Evolutionary conservation across 2,888 invertebrate genomes (phyloP), one percentile per base, ranked within the genome.

Genomic region (Embidobia sp.): DNA sequence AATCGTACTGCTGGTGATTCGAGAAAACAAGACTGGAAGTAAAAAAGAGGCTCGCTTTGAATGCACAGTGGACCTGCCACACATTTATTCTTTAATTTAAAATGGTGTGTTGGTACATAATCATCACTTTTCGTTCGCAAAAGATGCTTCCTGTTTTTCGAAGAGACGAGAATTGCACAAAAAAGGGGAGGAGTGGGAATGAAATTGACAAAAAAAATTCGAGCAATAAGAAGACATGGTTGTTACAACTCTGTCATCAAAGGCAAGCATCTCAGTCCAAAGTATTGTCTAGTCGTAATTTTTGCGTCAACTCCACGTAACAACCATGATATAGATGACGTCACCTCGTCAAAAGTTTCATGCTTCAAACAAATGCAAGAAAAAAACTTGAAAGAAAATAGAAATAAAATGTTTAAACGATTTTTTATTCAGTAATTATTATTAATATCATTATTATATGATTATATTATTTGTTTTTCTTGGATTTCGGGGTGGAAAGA

Each of bases 1-100:
- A 87, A 85, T 83, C 82, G 85, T 86, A 87, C 83, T 85, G 86
- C 87, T 87, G 87, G 86, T 87, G 87, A 85, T 85, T 85, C 61
- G 48, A 35, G 57, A 53, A 26, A 42, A 53, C 37, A 18, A 33
- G 73, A 22, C 35, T 37, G 57, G 53, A 75, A 22, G 19, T 51
- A 46, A 37, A 53, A 53, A 42, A 44, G 69, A 77, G 51, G 46
- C 63, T 61, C 44, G 61, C 59, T 67, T 57, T 59, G 63, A 64
- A 69, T 66, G 44, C 46, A 77, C 31, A 66, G 81, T 84, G 85
- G 82, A 78, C 84, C 84, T 75, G 85, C 85, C 84, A 85, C 83
- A 57, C 42, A 16, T 72, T 72, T 75, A 63, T 74, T 75, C 11
- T 51, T 51, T 33, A 53, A 46, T 48, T 57, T 42, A 40, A 51